A percentile compares a stretch with the other conserved stretches of the same genome.
phyloP scores from a whole-genome alignment of 2,888 invertebrate genomes.

The Pilophorus perplexus region DNA sequence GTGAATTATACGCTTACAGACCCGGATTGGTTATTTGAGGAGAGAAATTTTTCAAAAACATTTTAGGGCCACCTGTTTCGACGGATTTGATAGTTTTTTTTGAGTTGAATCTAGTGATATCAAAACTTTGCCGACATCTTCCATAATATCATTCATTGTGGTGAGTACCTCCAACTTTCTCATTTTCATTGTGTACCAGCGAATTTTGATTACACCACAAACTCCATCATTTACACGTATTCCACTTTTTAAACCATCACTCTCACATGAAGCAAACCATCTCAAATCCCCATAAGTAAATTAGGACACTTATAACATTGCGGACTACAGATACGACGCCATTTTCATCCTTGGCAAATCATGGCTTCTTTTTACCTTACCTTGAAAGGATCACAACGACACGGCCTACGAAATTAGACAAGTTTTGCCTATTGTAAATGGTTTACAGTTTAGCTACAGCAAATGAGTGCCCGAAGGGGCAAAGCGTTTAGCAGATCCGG shows the following conservation, averaged over 20 bases:
- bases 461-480: neutral
- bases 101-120: constrained; percentile 19
- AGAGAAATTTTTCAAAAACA: neutral
- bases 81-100: constrained; percentile 14
- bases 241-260: neutral
- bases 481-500: neutral
- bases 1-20: constrained; percentile 29
- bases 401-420: neutral
- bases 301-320: too few relatives aligned
- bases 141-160: constrained; percentile 33
- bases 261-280: too few relatives aligned
- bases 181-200: neutral
- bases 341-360: too few relatives aligned
- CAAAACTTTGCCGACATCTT: constrained; percentile 23
- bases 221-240: neutral
- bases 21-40: constrained; percentile 20
- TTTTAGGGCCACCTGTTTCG: neutral
- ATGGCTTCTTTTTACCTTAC: neutral
- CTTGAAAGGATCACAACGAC: neutral
- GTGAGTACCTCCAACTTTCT: constrained; percentile 6
- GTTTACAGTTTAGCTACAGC: neutral
- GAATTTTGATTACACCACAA: too few relatives aligned
- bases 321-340: too few relatives aligned
- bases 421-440: neutral
- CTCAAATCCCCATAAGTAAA: too few relatives aligned